Conservation (phyloP, 2,888 invertebrate genomes). For the Napeogenes inachia region DNA sequence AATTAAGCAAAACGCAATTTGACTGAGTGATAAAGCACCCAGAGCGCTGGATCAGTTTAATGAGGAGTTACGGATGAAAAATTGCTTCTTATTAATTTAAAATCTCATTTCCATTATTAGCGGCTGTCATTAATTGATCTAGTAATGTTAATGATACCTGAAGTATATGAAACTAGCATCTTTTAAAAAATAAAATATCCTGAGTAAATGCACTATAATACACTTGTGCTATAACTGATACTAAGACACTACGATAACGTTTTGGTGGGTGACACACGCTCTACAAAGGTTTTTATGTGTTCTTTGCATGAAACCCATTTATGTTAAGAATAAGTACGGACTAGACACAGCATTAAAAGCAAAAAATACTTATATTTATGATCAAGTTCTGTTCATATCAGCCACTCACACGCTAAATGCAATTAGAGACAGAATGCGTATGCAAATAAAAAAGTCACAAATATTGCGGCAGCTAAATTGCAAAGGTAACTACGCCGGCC, state of each 20-base stretch:
- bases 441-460: slow-evolving; percentile 39
- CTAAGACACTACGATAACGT: slow-evolving; percentile 42
- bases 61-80: slow-evolving; percentile 71
- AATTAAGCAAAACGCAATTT: slow-evolving; percentile 78
- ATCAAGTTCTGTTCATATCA: too few relatives aligned
- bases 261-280: slow-evolving; percentile 51
- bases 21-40: slow-evolving; percentile 77
- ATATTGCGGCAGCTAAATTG: slow-evolving; percentile 52
- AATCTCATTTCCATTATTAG: slow-evolving; percentile 56
- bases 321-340: slow-evolving; percentile 56
- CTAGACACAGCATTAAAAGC: slow-evolving; percentile 53
- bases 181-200: slow-evolving; percentile 18
- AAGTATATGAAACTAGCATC: slow-evolving; percentile 31
- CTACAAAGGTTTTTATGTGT: slow-evolving; percentile 56
- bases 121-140: slow-evolving; percentile 45
- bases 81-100: slow-evolving; percentile 64
- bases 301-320: slow-evolving; percentile 59
- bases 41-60: slow-evolving; percentile 70
- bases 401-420: slow-evolving; percentile 54
- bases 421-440: slow-evolving; percentile 49
- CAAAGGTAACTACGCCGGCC: slow-evolving; percentile 52
- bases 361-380: slow-evolving; percentile 20
- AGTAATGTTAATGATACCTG: slow-evolving; percentile 44
- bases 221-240: background rate
- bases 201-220: slow-evolving; percentile 36